Conservation (phyloP, 1,140 invertebrate genomes). For the Leptopilina boulardi region DNA sequence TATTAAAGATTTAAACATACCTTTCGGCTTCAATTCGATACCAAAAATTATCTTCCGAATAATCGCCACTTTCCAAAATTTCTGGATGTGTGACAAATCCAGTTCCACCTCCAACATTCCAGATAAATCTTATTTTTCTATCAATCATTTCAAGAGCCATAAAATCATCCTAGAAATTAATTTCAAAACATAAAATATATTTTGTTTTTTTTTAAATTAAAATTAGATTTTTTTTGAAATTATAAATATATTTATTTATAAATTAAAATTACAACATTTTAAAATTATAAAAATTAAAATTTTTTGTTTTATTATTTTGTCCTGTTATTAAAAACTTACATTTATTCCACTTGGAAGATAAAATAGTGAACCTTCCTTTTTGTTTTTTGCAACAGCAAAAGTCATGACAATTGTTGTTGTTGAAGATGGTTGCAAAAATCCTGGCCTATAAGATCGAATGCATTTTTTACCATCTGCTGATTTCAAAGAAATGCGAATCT, state of each 20-base stretch:
- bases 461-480: conserved; percentile 80
- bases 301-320: too few relatives aligned
- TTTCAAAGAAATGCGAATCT: conserved; percentile 89
- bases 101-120: conserved; percentile 86
- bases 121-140: conserved; percentile 84
- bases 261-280: too few relatives aligned
- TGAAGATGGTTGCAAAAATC: conserved; percentile 80
- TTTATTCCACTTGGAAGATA: conserved; percentile 80
- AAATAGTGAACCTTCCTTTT: conserved; percentile 81
- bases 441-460: conserved; percentile 83
- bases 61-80: conserved; percentile 77
- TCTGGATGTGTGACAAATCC: conserved; percentile 81
- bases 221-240: conserved; percentile 11
- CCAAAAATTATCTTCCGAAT: conserved; percentile 82
- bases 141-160: conserved; percentile 88
- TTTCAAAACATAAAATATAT: too few relatives aligned
- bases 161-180: conserved; percentile 79
- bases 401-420: conserved; percentile 84
- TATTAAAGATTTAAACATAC: conserved; percentile 69
- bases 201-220: too few relatives aligned
- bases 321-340: conserved; percentile 68
- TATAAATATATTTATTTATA: too few relatives aligned
- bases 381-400: conserved; percentile 80
- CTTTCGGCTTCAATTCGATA: conserved; percentile 84
- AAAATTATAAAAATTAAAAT: too few relatives aligned